These are phyloP conservation scores for Poecilia velifera DNA, from an alignment of 2,797 vertebrate species.

Conservation along the genomic window DNA sequence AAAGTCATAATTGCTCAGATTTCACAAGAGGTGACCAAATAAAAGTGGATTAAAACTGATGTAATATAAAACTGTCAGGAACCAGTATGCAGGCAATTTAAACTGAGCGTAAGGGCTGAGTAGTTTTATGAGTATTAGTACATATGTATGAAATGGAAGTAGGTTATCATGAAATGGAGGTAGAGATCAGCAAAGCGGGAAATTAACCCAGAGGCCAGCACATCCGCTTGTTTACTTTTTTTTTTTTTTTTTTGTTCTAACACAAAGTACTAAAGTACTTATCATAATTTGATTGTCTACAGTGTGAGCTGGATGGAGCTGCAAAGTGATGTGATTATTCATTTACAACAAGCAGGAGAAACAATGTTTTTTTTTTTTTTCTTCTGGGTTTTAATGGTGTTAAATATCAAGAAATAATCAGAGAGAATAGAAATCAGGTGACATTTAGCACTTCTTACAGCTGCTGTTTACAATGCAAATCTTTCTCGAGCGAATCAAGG, in stretches of 20 bases:
- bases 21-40: neutral
- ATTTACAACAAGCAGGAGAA: neutral
- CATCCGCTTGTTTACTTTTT: neutral
- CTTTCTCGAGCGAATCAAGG: constrained; percentile 16
- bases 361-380: neutral
- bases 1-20: neutral
- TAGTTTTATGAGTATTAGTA: neutral
- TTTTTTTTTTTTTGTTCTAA: neutral
- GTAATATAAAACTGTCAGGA: neutral
- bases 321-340: neutral
- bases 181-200: neutral
- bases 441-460: neutral
- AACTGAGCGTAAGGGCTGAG: neutral
- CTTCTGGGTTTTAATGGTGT: neutral
- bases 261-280: neutral
- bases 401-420: constrained; percentile 1
- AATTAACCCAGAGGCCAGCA: neutral
- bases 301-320: neutral
- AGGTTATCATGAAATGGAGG: neutral
- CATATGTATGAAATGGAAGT: neutral
- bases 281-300: neutral
- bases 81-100: neutral
- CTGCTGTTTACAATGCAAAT: constrained; percentile 12
- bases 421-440: neutral
- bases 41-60: neutral